Percentiles rank a stretch among this genome's conserved stretches.
phyloP scores from a whole-genome alignment of 2,113 vertebrate species.

The Oryzias curvinotus region DNA sequence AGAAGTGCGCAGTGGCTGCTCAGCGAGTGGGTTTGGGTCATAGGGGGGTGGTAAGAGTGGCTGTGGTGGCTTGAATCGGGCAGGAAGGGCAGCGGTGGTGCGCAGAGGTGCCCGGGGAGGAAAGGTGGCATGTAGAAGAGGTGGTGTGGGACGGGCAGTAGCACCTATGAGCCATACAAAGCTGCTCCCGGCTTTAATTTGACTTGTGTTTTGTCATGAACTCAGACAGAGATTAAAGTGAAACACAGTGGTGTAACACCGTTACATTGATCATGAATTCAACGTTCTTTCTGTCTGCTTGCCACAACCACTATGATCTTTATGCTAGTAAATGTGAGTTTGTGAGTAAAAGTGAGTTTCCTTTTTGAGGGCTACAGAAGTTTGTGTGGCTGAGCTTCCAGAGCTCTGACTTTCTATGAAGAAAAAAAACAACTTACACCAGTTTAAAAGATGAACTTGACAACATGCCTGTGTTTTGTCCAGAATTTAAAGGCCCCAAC shows the following conservation, averaged over 20 bases:
- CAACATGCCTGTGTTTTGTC: conserved; percentile 62
- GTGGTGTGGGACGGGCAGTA: no score
- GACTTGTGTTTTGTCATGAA: conserved; percentile 21
- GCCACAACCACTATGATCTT: conserved; percentile 21
- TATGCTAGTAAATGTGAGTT: conserved; percentile 26
- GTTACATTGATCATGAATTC: conserved; percentile 2
- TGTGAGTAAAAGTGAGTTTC: conserved; percentile 22
- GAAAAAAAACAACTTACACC: background rate
- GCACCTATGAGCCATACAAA: no score
- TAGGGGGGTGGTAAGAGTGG: no score
- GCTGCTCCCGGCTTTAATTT: no score
- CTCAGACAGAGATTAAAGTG: background rate
- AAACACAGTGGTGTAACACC: conserved; percentile 5
- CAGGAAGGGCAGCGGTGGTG: no score
- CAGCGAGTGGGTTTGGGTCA: no score
- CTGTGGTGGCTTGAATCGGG: no score
- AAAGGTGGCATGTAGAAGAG: no score
- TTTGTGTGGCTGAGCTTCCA: background rate
- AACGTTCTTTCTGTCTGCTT: conserved; percentile 10
- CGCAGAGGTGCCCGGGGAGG: no score
- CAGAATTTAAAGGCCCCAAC: conserved; percentile 57
- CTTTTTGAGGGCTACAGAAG: conserved; percentile 2
- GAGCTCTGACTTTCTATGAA: background rate
- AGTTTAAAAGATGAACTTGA: conserved; percentile 57
- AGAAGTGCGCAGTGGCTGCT: no score